Conservation (phyloP, 2,888 invertebrate species). For the Dryococelus australis region DNA sequence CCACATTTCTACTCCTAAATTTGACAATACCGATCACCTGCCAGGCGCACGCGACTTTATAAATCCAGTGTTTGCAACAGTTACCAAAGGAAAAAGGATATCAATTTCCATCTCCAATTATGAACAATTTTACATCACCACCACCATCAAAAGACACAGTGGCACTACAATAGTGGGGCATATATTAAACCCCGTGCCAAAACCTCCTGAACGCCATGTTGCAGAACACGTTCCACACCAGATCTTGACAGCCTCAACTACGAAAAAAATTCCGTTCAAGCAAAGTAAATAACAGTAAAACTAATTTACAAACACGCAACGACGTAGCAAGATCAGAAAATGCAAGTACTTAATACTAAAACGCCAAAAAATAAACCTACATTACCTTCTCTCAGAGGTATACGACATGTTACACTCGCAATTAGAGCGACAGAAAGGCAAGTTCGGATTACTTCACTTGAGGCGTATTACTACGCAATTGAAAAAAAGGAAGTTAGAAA, state of each 20-base stretch:
- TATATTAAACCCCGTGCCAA: slow-evolving; percentile 25
- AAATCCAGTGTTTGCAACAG: too few species aligned
- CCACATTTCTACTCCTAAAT: too few species aligned
- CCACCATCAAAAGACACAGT: too few species aligned
- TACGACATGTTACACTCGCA: slow-evolving; percentile 83
- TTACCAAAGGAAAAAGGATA: too few species aligned
- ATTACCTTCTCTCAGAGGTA: slow-evolving; percentile 83
- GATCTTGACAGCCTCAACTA: slow-evolving; percentile 38
- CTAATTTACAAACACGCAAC: neutral
- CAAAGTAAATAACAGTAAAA: neutral
- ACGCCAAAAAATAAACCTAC: slow-evolving; percentile 54
- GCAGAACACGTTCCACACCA: slow-evolving; percentile 57
- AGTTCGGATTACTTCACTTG: slow-evolving; percentile 26
- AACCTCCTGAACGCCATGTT: slow-evolving; percentile 63
- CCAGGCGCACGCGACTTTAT: too few species aligned
- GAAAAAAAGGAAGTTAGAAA: neutral
- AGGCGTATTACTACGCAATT: slow-evolving; percentile 41
- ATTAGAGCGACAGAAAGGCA: slow-evolving; percentile 76
- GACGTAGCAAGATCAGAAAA: neutral
- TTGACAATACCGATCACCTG: too few species aligned
- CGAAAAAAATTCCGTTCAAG: slow-evolving; percentile 31
- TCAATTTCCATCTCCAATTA: too few species aligned
- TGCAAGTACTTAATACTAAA: slow-evolving; percentile 13
- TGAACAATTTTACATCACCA: too few species aligned
- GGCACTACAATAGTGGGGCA: neutral